Evolutionary conservation across 2,797 vertebrate species (phyloP).

Genomic region (Molothrus aeneus): DNA sequence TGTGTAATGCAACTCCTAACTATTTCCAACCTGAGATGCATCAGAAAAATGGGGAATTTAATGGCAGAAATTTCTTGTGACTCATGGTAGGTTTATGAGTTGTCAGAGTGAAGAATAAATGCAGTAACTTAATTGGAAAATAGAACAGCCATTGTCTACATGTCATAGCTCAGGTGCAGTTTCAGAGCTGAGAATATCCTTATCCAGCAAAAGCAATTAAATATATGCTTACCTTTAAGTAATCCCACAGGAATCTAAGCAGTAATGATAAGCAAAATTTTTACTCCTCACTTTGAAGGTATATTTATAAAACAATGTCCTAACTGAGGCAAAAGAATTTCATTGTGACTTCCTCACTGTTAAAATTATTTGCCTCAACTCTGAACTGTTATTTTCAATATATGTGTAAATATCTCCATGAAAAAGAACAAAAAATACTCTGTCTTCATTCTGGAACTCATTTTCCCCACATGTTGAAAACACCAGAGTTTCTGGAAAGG

Average conservation of each 20-base stretch:
- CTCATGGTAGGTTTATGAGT: neutral
- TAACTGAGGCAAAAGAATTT: neutral
- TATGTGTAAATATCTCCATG: accelerated
- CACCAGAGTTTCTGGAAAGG: neutral
- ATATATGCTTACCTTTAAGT: neutral
- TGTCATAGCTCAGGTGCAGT: neutral
- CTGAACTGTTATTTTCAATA: neutral
- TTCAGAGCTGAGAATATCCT: neutral
- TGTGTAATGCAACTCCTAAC: neutral
- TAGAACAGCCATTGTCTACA: neutral
- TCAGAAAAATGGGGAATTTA: neutral
- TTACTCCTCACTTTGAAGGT: neutral
- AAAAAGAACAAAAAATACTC: neutral
- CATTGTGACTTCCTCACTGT: neutral
- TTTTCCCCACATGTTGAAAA: neutral
- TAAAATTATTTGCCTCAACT: neutral
- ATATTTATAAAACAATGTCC: neutral
- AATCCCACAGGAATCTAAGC: neutral
- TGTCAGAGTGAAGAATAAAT: neutral
- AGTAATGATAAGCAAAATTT: neutral
- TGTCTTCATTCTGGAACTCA: neutral
- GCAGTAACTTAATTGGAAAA: neutral
- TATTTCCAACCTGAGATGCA: neutral
- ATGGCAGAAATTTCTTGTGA: neutral
- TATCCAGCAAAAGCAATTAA: slow-evolving; percentile 6